A percentile compares a stretch with the other conserved stretches of the same genome.
Conservation (phyloP, 2,797 vertebrate species). For the Etheostoma nigrum region DNA sequence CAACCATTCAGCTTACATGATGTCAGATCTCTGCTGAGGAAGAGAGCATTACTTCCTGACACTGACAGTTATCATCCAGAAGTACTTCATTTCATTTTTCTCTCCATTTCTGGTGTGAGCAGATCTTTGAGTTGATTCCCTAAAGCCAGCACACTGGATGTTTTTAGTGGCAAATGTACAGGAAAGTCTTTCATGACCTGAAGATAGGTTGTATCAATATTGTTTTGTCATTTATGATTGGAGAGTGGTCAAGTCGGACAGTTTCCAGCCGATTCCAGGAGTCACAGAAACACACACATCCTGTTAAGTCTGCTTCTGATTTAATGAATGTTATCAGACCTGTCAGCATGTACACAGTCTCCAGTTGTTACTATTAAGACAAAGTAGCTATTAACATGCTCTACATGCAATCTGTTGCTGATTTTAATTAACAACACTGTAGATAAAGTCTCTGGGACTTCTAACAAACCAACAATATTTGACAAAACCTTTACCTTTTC, state of each 20-base stretch:
- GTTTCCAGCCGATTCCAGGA: no score
- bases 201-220: neutral
- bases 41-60: neutral
- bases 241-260: neutral
- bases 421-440: no score
- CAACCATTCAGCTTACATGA: neutral
- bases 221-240: slow-evolving; percentile 15
- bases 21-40: neutral
- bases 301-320: no score
- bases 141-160: neutral
- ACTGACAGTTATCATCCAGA: neutral
- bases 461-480: no score
- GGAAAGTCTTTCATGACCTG: neutral
- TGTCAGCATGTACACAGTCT: no score
- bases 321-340: no score
- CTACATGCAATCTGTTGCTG: no score
- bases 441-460: no score
- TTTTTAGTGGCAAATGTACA: slow-evolving; percentile 11
- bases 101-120: neutral
- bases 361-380: no score
- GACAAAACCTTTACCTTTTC: no score
- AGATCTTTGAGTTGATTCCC: neutral
- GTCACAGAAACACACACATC: no score
- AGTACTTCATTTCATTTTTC: neutral
- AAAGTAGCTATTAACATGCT: no score